Base-by-base conservation (phyloP, 2,797 vertebrate genomes). In the Anguilla marmorata region DNA sequence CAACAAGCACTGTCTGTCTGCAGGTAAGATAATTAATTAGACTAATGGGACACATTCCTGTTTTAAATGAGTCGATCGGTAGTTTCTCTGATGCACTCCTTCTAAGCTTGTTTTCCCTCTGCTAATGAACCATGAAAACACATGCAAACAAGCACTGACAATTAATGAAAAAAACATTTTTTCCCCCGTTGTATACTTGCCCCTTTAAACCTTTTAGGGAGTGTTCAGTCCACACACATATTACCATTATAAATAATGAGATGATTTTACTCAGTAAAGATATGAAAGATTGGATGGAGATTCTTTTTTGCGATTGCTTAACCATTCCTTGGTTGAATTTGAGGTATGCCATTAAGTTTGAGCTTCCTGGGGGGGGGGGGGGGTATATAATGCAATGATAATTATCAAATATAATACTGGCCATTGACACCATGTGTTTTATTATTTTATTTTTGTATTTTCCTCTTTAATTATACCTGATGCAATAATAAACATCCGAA, bases 1-100 rank as follows among this genome's bases (percentile, higher is more conserved):
- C 63, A 69, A 60, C 33, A 54, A 80, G 66, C 79, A 86, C 86
- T 54, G 86, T 88, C 79, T 90, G 85, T 88, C 79, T 90, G 85
- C 72, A 91, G 88, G 89, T 92, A 87, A 90, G 82, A 88, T 88
- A 88, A 89, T 91, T 93, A 87, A 86, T 90, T 90, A 88, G 88
- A 89, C 84, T 88, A 91, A 91, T 89, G 89, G 86, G 86, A 90
- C 82, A 56, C n/a, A 52, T 41, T 50, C 60, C 24, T 74, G 82
- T 41, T 48, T 85, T 74, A 84, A 87, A 87, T 84, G 48, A 87
- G 66, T 50, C 37, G 60, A 82, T 48, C 27, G 60, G 58, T 30
- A 87, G 76, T 50, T 87, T 83, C 76, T 74, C 69, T 76, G 87
- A 79, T 89, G 45, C 89, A 90, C 89, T 90, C 86, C 37, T 21